Base-by-base conservation (phyloP, 2,113 vertebrate species). In the Ploceus nigricollis region DNA sequence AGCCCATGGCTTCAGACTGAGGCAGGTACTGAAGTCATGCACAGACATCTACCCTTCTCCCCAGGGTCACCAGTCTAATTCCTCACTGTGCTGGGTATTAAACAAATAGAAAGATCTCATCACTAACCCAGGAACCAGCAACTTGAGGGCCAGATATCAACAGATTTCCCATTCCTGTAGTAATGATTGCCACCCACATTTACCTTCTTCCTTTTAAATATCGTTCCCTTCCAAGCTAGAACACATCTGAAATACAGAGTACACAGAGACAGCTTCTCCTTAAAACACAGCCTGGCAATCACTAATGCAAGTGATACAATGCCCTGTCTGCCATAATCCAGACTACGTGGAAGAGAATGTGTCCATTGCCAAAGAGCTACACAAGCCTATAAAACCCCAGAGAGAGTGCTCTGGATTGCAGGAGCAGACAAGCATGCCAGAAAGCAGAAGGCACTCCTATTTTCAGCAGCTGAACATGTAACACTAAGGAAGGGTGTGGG, bases 381-480 rank as follows among this genome's bases (percentile, higher is more conserved):
- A 70, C 42, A 91, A 90, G 48, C 87, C 85, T 83, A 50, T 84
- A 95, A 96, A 95, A 70, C 21, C n/a, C 54, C 78, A 72, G 64
- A 42, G 50, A n/a, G 60, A 68, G 16, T 20, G 30, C 19, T 65
- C 37, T 64, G 75, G 75, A 39, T 90, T 94, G 65, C 69, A 51
- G 58, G 66, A 57, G 66, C 70, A 90, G 53, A 69, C 1, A 4
- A 56, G 33, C 37, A 37, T 47, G 58, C 69, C 66, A 75, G 54
- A 94, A 88, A 89, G 27, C 58, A 89, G 77, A 64, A 89, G 69
- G 51, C 69, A 85, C 87, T 89, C 91, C 86, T 84, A 22, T 71
- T 83, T 83, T 64, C 54, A 90, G 71, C 80, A 70, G 83, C 25
- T 68, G 77, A 87, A 54, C 35, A 22, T 28, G 58, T 81, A 82